phyloP scores from a whole-genome alignment of 2,113 vertebrate species.

The Ictalurus punctatus region DNA sequence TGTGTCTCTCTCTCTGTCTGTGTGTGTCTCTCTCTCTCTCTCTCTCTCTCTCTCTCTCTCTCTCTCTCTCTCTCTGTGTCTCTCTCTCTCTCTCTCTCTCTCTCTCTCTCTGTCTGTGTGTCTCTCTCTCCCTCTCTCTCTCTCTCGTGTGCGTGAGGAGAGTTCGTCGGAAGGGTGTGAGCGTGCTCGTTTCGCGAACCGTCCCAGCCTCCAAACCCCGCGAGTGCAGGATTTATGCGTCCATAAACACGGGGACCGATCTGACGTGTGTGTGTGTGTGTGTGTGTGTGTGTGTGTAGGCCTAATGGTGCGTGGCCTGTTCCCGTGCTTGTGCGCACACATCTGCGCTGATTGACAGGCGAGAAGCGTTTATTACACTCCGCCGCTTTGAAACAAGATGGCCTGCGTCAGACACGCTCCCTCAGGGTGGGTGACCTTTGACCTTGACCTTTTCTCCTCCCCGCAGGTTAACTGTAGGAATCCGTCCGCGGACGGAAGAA shows the following conservation, averaged over 20 bases:
- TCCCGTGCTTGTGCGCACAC: constrained; percentile 13
- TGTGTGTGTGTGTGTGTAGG: not conserved
- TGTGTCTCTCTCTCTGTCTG: no score
- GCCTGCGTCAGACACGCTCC: constrained; percentile 38
- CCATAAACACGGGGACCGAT: constrained; percentile 46
- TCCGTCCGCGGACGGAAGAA: not conserved
- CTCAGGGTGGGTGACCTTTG: constrained; percentile 33
- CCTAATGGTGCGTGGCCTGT: constrained; percentile 45
- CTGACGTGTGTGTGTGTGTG: not conserved
- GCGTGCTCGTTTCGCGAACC: not conserved
- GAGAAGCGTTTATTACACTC: constrained; percentile 43
- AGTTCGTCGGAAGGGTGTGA: constrained; percentile 38
- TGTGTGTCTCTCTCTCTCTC: no score
- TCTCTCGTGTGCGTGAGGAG: constrained; percentile 21
- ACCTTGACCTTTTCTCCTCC: constrained; percentile 33
- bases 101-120: no score
- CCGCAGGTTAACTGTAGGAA: constrained; percentile 21
- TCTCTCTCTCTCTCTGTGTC: no score
- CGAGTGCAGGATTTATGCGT: constrained; percentile 46
- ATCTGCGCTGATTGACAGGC: constrained; percentile 49
- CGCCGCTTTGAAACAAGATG: constrained; percentile 47
- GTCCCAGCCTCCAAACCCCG: constrained; percentile 7
- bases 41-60: no score
- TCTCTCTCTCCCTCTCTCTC: no score
- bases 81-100: no score